Percentiles rank a stretch among this genome's conserved stretches.
Evolutionary conservation across 2,888 invertebrate species (phyloP).

Genomic region (Dasysyrphus albostriatus): DNA sequence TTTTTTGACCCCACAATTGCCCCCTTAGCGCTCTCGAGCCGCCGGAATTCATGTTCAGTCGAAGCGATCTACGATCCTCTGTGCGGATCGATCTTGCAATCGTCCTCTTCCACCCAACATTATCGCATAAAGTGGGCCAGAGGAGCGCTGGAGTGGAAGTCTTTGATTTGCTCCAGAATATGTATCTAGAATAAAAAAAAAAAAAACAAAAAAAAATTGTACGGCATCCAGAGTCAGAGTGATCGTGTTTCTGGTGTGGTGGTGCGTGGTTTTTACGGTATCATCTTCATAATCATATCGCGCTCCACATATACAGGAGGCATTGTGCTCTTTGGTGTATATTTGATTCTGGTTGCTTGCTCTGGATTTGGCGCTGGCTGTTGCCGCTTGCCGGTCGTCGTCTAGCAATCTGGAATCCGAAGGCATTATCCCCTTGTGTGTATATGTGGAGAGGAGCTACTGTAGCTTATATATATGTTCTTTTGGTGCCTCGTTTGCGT

Average conservation of each 20-base stretch:
- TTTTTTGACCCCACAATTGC: slow-evolving; percentile 38
- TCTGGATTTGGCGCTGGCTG: slow-evolving; percentile 8
- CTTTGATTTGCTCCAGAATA: slow-evolving; percentile 62
- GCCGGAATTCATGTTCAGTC: slow-evolving; percentile 4
- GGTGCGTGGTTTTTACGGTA: slow-evolving; percentile 60
- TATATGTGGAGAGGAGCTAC: slow-evolving; percentile 80
- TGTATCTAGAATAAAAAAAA: slow-evolving; percentile 51
- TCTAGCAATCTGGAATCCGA: slow-evolving; percentile 53
- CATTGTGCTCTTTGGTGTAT: slow-evolving; percentile 54
- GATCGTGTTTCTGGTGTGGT: slow-evolving; percentile 52
- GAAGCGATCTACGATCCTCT: slow-evolving; percentile 60
- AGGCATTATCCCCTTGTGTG: slow-evolving; percentile 65
- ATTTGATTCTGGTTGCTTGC: slow-evolving; percentile 31
- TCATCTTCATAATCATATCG: slow-evolving; percentile 52
- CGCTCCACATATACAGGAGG: slow-evolving; percentile 55
- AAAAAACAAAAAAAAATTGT: neutral
- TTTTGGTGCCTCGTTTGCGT: slow-evolving; percentile 56
- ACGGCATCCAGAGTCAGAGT: slow-evolving; percentile 54
- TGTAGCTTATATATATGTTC: slow-evolving; percentile 63
- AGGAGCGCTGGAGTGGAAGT: slow-evolving; percentile 52
- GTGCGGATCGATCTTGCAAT: slow-evolving; percentile 32
- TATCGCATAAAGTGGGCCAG: slow-evolving; percentile 49
- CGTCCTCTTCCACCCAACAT: slow-evolving; percentile 57
- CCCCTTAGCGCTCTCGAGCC: slow-evolving; percentile 21
- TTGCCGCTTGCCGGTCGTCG: slow-evolving; percentile 8